Evolutionary conservation across 2,113 vertebrate genomes (phyloP).

Genomic region (Excalfactoria chinensis): DNA sequence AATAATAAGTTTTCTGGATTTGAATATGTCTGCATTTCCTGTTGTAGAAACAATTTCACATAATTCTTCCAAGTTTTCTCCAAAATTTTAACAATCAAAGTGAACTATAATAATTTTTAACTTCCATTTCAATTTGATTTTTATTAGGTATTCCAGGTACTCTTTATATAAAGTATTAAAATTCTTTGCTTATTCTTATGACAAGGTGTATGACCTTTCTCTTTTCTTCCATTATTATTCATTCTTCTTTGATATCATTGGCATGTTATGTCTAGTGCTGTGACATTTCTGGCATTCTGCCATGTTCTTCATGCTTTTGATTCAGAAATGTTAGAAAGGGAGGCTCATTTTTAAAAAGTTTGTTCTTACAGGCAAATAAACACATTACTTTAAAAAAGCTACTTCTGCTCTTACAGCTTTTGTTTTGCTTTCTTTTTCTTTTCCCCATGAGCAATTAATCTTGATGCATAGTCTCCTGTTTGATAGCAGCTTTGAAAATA

Average conservation of each 20-base stretch:
- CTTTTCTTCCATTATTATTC: constrained; percentile 57
- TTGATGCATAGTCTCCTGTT: background rate
- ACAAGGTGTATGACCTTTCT: constrained; percentile 61
- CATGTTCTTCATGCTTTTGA: constrained; percentile 15
- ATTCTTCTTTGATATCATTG: constrained; percentile 44
- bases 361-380: constrained; percentile 21
- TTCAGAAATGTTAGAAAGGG: background rate
- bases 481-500: background rate
- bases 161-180: constrained; percentile 36
- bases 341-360: background rate
- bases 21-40: background rate
- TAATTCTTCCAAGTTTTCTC: background rate
- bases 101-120: background rate
- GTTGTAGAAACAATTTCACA: background rate
- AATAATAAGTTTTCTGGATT: accelerated
- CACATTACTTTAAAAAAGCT: background rate
- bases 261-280: constrained; percentile 13
- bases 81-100: background rate
- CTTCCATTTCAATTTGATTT: constrained; percentile 15
- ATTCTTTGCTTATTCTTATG: background rate
- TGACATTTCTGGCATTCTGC: constrained; percentile 49
- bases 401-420: background rate
- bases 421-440: background rate
- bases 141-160: background rate
- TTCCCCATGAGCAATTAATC: background rate